Conservation (phyloP, 2,888 invertebrate species). For the Acholoe squamosa region DNA sequence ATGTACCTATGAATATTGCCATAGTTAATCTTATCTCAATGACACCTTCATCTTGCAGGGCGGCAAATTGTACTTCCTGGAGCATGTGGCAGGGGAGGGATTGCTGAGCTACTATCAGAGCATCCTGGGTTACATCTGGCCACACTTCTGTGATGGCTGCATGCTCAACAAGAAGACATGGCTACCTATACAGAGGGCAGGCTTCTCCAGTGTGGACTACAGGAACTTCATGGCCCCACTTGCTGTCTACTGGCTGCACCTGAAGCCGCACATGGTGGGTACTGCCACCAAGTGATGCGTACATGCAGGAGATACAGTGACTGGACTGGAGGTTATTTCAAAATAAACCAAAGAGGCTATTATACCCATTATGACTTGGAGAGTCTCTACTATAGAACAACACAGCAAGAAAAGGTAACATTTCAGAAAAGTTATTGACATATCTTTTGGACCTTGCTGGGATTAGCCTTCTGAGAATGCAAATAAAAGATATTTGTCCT, state of each 20-base stretch:
- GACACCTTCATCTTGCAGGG: slow-evolving; percentile 46
- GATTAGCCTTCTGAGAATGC: too few relatives aligned
- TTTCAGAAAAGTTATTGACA: too few relatives aligned
- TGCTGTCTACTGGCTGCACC: not conserved
- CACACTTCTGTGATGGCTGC: not conserved
- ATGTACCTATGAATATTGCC: too few relatives aligned
- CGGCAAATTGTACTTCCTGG: slow-evolving; percentile 30
- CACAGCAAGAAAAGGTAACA: too few relatives aligned
- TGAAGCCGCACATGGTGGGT: not conserved
- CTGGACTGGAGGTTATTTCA: too few relatives aligned
- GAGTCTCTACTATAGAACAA: too few relatives aligned
- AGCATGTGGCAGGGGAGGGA: slow-evolving; percentile 39
- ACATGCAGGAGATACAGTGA: too few relatives aligned
- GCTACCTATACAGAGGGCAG: not conserved
- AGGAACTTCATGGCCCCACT: not conserved
- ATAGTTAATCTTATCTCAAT: not conserved
- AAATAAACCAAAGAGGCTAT: too few relatives aligned
- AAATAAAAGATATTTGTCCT: too few relatives aligned
- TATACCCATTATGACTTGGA: too few relatives aligned
- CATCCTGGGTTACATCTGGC: not conserved
- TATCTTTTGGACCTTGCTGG: too few relatives aligned
- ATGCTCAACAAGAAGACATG: not conserved
- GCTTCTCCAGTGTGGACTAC: slow-evolving; percentile 13
- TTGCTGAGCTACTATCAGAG: not conserved
- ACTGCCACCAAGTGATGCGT: slow-evolving; percentile 43